These are phyloP conservation scores for Mellilla xanthometata DNA, from an alignment of 2,888 invertebrate species.

Conservation along the genomic window DNA sequence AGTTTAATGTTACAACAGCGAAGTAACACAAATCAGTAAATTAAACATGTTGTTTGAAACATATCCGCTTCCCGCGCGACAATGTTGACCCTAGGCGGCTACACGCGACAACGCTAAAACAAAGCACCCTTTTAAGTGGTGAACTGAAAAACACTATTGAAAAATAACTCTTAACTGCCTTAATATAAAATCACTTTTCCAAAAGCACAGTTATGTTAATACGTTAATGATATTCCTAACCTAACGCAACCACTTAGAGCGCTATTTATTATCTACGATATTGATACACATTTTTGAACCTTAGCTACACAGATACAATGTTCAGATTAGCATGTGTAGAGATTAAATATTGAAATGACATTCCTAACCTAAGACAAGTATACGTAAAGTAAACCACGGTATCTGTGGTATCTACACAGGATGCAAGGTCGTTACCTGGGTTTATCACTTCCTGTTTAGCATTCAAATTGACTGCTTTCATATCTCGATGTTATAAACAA, in stretches of 20 bases:
- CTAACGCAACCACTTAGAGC: constrained; percentile 16
- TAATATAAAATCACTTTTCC: not conserved
- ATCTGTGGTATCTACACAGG: constrained; percentile 65
- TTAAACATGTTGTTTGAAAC: constrained; percentile 11
- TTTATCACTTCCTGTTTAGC: constrained; percentile 58
- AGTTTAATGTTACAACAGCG: not conserved
- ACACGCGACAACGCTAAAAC: constrained; percentile 20
- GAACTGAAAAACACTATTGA: not conserved
- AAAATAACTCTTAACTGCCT: not conserved
- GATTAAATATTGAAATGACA: constrained; percentile 31
- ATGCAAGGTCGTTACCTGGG: constrained; percentile 53
- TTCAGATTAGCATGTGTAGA: not conserved
- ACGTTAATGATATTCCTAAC: constrained; percentile 36
- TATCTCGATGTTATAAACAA: constrained; percentile 32
- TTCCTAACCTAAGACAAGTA: constrained; percentile 51
- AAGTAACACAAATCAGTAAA: constrained; percentile 11
- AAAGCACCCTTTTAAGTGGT: constrained; percentile 13
- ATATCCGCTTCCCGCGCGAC: constrained; percentile 20
- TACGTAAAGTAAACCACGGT: constrained; percentile 50
- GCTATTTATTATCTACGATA: constrained; percentile 7
- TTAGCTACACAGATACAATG: not conserved
- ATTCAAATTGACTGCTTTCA: constrained; percentile 38
- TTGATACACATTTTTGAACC: not conserved
- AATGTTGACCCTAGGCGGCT: constrained; percentile 22
- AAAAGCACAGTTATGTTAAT: not conserved